Evolutionary conservation across 35 echinoderm and acorn worm genomes (phyloP), one percentile per base, ranked within the genome.

Genomic region (Lytechinus pictus): DNA sequence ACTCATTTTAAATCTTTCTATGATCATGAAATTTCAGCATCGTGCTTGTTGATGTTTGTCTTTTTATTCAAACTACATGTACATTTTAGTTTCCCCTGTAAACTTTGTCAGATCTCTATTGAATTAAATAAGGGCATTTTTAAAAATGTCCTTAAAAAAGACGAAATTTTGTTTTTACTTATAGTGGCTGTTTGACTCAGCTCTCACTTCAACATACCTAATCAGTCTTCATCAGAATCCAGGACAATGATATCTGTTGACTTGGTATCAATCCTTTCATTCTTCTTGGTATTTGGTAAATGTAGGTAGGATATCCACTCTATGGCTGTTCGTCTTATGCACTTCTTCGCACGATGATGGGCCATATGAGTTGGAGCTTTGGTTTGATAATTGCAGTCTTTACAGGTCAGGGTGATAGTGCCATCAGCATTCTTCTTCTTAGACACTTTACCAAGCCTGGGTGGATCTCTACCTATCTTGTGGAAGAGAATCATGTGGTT

Each of bases 401-500:
- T 89, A 54, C 96, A 96, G 1, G 86, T 94, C 44, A 96, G 55
- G 27, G 91, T 53, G 10, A 96, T 86, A 4, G 94, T 94, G 55
- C 94, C 94, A 96, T 96, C 93, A n/a, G 28, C 51, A 55, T 89
- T 57, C 19, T 91, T 92, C 10, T 28, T 56, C 58, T 96, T 97
- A 5, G 57, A 55, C 52, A 97, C 92, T 12, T 27, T 92, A 72
- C 95, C 91, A 11, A 95, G 10, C 27, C 86, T 94, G 79, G 96
- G 96, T 54, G 96, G 28, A 7, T 71, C 58, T 11, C 95, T 9
- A 52, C 95, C 71, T 19, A 89, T 57, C 53, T 87, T 79, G 91
- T 97, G 96, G 87, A 97, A 97, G 53, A 94, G 54, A 66, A 97
- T 97, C 96, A 97, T 97, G 95, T 97, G 96, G 86, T 95, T 97